phyloP scores from a whole-genome alignment of 2,888 invertebrate species.

The Helicoverpa assulta region DNA sequence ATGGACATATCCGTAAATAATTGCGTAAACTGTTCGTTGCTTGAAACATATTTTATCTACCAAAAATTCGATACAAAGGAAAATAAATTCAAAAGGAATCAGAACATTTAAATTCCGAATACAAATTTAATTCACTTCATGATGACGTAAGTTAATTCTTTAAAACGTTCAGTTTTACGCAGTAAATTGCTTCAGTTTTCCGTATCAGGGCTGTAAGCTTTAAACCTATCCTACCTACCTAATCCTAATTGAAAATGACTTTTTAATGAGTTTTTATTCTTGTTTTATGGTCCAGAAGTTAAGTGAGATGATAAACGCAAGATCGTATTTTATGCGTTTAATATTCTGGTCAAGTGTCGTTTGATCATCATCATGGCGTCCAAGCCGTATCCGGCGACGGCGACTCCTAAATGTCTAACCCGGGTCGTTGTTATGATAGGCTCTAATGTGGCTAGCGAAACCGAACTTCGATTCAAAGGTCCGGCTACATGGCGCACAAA shows the following conservation, averaged over 20 bases:
- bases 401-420: no score
- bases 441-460: no score
- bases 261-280: slow-evolving; percentile 37
- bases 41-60: slow-evolving; percentile 1
- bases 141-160: slow-evolving; percentile 29
- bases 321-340: neutral
- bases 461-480: no score
- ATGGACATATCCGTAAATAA: slow-evolving; percentile 9
- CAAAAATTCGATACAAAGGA: slow-evolving; percentile 22
- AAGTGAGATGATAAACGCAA: slow-evolving; percentile 8
- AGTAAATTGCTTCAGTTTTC: slow-evolving; percentile 22
- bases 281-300: slow-evolving; percentile 9
- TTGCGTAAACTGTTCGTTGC: neutral
- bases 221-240: no score
- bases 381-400: no score
- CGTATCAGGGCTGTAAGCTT: slow-evolving; percentile 12
- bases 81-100: slow-evolving; percentile 23
- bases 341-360: neutral
- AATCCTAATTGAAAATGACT: slow-evolving; percentile 35
- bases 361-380: no score
- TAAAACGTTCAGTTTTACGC: slow-evolving; percentile 12
- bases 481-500: no score
- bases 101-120: slow-evolving; percentile 20
- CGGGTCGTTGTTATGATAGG: no score
- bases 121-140: slow-evolving; percentile 44